A percentile compares a stretch with the other conserved stretches of the same genome.
These are phyloP conservation scores for Machimus rusticus DNA, from an alignment of 2,888 invertebrate species.

Conservation along the genomic window DNA sequence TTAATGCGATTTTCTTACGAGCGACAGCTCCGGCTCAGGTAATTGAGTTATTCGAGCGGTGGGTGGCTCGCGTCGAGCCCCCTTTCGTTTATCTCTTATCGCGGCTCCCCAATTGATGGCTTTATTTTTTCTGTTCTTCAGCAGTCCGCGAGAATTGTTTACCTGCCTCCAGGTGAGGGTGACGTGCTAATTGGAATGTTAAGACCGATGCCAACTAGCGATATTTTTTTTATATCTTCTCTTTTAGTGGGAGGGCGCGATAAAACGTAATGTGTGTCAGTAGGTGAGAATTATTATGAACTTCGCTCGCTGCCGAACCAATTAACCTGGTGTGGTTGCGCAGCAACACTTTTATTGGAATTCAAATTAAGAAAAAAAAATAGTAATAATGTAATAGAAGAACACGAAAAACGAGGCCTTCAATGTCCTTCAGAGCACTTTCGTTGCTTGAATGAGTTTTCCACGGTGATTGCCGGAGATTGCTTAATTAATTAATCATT, in stretches of 20 bases:
- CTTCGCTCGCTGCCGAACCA: neutral
- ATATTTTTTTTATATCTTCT: neutral
- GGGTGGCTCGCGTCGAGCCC: neutral
- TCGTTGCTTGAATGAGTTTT: neutral
- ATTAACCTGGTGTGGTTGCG: neutral
- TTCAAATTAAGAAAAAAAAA: neutral
- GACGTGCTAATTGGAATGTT: neutral
- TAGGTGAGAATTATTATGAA: neutral
- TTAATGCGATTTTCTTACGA: neutral
- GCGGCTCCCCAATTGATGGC: neutral
- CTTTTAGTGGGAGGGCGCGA: neutral
- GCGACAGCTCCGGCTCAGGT: neutral
- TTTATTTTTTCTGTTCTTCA: neutral
- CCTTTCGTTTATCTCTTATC: neutral
- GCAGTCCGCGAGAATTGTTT: neutral
- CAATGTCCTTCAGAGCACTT: neutral
- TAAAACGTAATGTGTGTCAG: neutral
- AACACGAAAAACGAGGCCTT: neutral
- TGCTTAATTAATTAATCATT: neutral
- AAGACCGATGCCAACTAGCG: neutral
- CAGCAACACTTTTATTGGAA: neutral
- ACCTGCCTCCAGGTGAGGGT: neutral
- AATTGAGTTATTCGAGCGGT: neutral
- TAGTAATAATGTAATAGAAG: neutral
- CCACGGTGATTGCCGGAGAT: neutral